Base-by-base conservation (phyloP, 1,140 invertebrate species). In the Chionoecetes opilio region DNA sequence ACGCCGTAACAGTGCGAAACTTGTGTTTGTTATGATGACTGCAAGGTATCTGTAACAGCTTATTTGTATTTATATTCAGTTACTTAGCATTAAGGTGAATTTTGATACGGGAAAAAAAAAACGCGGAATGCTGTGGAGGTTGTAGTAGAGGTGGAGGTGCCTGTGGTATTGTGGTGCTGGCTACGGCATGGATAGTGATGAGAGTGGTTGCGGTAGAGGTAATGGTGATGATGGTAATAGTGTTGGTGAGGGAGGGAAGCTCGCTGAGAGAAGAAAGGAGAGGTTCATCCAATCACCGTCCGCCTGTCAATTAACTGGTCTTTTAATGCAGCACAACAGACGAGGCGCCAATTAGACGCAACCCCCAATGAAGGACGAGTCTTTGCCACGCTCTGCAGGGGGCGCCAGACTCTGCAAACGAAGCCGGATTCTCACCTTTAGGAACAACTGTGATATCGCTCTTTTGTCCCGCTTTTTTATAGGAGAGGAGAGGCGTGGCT, bases 281-380 rank as follows among this genome's bases (percentile, higher is more conserved):
- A 11, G 63, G 63, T 21, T 75, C 63, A 75, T 75, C 63, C 63
- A 75, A 75, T 75, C 63, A 75, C 63, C 63, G 63, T 21, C 11
- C n/a, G 63, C 21, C 63, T 75, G 63, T 75, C 63, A 75, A 75
- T 75, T 75, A 75, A 75, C 63, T 75, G n/a, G 63, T 75, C 63
- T 75, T 75, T 75, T 75, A 75, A 75, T 75, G 63, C 63, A 75
- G 21, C 21, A 75, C 63, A 75, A 75, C 63, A 75, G 63, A 75
- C 63, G 63, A 75, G 63, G 63, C 63, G 63, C 63, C 63, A 75
- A 75, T 75, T 75, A 75, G 63, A 75, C 21, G 63, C 63, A n/a
- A n/a, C 63, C 6, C 21, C 63, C 21, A 75, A n/a, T 75, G 63
- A 75, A 75, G 21, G 21, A 75, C 21, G 63, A 26, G 21, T n/a